Base-by-base conservation (phyloP, 2,888 invertebrate species). In the Rhamphomyia laevipes region DNA sequence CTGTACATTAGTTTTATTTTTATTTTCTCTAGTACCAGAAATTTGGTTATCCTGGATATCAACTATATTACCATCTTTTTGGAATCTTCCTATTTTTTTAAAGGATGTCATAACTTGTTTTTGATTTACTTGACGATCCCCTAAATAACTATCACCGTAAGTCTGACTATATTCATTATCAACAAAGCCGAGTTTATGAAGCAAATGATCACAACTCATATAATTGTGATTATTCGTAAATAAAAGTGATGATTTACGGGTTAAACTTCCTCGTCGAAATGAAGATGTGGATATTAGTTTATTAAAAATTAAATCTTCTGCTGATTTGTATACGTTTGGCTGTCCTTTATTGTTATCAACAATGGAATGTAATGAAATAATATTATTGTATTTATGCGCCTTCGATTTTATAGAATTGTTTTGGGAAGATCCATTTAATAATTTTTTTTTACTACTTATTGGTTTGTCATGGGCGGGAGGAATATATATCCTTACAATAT, bases 401-500 rank as follows among this genome's bases (percentile, higher is more conserved):
- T 13, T 33, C 7, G 33, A 33, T 30, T 30, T 33, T 3, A n/a
- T 35, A 35, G 35, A 4, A 35, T 9, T 13, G n/a, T 13, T 35
- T 35, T 5, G n/a, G 21, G 21, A 4, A 6, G 21, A 21, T 6
- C 21, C 21, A 21, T 21, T 21, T 21, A 21, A 21, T 27, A 27
- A 7, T 7, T 5, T 27, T 9, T 7, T 27, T 27, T 27, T 27
- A 27, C 23, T 27, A 35, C 2, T n/a, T 35, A n/a, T n/a, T 35
- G 35, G n/a, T 4, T n/a, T 13, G n/a, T 35, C n/a, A n/a, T 35
- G 7, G 13, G 57, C 50, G 37, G 56, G 51, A 17, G 58, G 58
- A 10, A 58, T 57, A 48, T 57, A 57, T 21, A 58, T 58, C 18
- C 57, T 53, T 18, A 58, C 57, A 50, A 58, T 55, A 45, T 58